Evolutionary conservation across 2,888 invertebrate genomes (phyloP).

Genomic region (Euproctis similis): DNA sequence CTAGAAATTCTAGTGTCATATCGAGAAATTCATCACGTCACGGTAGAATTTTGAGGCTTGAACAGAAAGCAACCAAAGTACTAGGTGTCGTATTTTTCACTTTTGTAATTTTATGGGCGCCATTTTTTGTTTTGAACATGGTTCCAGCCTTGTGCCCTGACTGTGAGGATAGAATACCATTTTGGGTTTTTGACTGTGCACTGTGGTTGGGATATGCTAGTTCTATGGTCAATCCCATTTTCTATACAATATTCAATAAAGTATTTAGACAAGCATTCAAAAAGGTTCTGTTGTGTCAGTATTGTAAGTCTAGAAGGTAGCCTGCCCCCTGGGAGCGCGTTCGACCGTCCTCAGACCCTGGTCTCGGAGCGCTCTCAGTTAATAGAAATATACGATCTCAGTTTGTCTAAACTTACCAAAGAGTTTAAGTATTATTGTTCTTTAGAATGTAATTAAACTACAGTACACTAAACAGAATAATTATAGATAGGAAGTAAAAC

Average conservation of each 20-base stretch:
- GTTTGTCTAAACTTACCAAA: constrained; percentile 47
- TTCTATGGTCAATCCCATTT: constrained; percentile 96
- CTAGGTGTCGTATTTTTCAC: constrained; percentile 95
- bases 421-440: constrained; percentile 24
- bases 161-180: constrained; percentile 84
- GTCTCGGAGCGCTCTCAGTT: constrained; percentile 66
- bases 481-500: background rate
- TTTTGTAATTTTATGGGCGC: constrained; percentile 96
- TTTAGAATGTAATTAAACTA: background rate
- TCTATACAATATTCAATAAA: constrained; percentile 97
- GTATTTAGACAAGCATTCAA: constrained; percentile 94
- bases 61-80: constrained; percentile 97
- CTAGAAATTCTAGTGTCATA: constrained; percentile 87
- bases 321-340: constrained; percentile 72
- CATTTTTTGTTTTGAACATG: constrained; percentile 93
- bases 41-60: constrained; percentile 88
- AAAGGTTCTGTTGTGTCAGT: constrained; percentile 87
- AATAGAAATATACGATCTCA: constrained; percentile 63
- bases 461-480: background rate
- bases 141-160: constrained; percentile 88
- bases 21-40: constrained; percentile 88
- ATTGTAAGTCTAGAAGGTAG: constrained; percentile 73
- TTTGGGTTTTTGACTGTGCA: constrained; percentile 89
- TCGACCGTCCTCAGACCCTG: constrained; percentile 63
- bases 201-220: constrained; percentile 96